Percentiles rank a stretch among this genome's conserved stretches.
Evolutionary conservation across 2,113 vertebrate species (phyloP).

Genomic region (human (Homo sapiens)): GRCh38 chr7:47397001-47397500

Average conservation of each 20-base stretch:
- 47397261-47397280: accelerated
- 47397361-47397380: too few relatives aligned
- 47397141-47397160: background rate
- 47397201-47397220: too few relatives aligned
- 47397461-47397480: background rate
- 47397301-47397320: too few relatives aligned
- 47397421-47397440: background rate
- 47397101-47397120: accelerated
- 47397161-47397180: background rate
- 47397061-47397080: accelerated
- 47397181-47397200: accelerated
- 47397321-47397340: background rate
- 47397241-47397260: background rate
- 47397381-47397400: background rate
- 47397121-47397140: accelerated
- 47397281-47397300: background rate
- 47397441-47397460: accelerated
- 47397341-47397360: background rate
- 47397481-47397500: background rate
- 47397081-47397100: accelerated
- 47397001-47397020: accelerated
- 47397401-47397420: background rate
- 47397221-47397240: too few relatives aligned
- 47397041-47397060: accelerated
- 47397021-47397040: background rate